These are phyloP conservation scores for Apostichopus californicus DNA, from an alignment of 35 echinoderm and acorn worm genomes.

Conservation along the genomic window DNA sequence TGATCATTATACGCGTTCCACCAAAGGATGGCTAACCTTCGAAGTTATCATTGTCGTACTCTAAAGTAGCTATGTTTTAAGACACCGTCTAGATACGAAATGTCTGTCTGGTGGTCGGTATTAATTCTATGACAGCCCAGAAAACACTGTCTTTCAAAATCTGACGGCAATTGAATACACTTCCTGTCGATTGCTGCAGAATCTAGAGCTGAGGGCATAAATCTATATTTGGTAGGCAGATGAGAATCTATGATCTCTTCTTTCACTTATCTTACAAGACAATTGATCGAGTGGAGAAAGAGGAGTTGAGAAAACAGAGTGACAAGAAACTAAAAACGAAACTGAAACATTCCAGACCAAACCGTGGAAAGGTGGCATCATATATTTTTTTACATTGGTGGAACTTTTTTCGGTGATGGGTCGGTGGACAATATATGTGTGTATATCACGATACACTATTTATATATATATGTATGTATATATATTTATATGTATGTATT, in stretches of 20 bases:
- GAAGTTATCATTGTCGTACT: too few species aligned
- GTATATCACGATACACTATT: too few species aligned
- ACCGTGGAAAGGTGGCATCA: not conserved
- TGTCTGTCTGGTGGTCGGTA: too few species aligned
- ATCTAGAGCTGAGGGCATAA: not conserved
- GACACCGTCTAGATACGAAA: too few species aligned
- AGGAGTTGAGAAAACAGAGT: not conserved
- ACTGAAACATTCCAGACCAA: not conserved
- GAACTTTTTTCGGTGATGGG: not conserved
- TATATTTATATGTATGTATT: too few species aligned
- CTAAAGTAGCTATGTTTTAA: too few species aligned
- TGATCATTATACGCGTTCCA: too few species aligned
- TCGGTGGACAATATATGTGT: not conserved
- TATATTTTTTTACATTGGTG: not conserved
- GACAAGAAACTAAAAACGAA: not conserved
- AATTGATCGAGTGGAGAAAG: not conserved
- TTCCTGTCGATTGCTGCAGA: not conserved
- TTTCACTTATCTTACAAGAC: constrained; percentile 1
- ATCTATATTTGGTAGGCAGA: not conserved
- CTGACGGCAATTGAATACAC: not conserved
- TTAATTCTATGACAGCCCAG: not conserved
- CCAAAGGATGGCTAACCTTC: too few species aligned
- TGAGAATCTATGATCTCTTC: not conserved
- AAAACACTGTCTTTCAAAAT: not conserved
- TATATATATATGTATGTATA: too few species aligned